Evolutionary conservation across 2,888 invertebrate genomes (phyloP), one percentile per base, ranked within the genome.

Genomic region (Palloptera scutellata): DNA sequence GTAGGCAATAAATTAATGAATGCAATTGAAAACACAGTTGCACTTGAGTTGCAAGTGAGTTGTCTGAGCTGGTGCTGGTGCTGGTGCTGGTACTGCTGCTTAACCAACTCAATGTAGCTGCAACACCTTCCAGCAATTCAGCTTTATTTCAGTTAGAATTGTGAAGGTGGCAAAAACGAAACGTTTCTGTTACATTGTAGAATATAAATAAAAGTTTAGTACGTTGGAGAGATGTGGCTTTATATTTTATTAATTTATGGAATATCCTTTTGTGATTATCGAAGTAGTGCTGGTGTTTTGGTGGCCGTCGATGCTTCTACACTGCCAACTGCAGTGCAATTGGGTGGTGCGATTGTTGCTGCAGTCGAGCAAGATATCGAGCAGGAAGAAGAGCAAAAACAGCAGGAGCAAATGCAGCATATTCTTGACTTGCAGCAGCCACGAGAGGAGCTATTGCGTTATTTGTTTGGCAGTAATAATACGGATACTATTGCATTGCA

Each of bases 301-400:
- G 1, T 52, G 72, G 10, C 10, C 13, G 9, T 10, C 10, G 40
- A 10, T 12, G 64, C 43, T n/a, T 41, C 53, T 51, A n/a, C 15
- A 1, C 45, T 77, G 62, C 75, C 77, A 4, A 60, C 71, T 9
- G 70, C 67, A 13, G 66, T 77, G 52, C 73, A 77, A 30, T 52
- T 81, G 59, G 76, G 75, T 15, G 73, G 77, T 4, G 75, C 78
- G 9, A 70, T 78, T 55, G 75, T 81, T 12, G 75, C 78, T 1
- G 79, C 77, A 12, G 75, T 77, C 1, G 77, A 78, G 30, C 70
- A 73, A 51, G 77, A 78, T 61, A 73, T 69, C 0, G 75, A 75
- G 17, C 67, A 69, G 51, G 68, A 72, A 19, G 67, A 68, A 17
- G 13, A 41, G 19, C 1, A 51, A 41, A 43, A 12, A 8, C 4